These are phyloP conservation scores for Cerastoderma edule DNA, from an alignment of 2,888 invertebrate genomes.

Conservation along the genomic window DNA sequence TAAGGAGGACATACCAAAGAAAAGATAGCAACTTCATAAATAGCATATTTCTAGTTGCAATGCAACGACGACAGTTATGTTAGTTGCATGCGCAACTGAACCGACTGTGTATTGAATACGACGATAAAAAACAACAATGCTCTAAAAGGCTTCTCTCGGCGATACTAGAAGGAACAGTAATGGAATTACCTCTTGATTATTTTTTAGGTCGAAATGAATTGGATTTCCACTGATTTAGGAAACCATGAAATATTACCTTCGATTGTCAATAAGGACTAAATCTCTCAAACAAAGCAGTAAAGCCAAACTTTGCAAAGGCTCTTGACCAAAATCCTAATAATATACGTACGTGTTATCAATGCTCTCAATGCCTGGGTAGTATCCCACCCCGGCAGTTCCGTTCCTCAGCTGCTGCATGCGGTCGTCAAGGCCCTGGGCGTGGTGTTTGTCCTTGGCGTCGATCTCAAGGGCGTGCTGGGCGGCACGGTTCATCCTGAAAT, in stretches of 20 bases:
- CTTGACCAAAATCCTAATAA: not conserved
- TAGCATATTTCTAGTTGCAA: no score
- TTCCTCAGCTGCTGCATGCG: slow-evolving; percentile 82
- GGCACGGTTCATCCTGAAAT: slow-evolving; percentile 82
- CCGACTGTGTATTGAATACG: no score
- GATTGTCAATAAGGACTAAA: not conserved
- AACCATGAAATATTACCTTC: not conserved
- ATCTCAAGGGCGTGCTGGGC: slow-evolving; percentile 91
- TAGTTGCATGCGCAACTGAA: no score
- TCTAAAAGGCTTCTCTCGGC: no score
- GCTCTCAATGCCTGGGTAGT: slow-evolving; percentile 82
- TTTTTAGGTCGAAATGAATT: no score
- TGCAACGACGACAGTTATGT: no score
- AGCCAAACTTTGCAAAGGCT: not conserved
- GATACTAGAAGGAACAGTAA: no score
- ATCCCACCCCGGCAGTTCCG: slow-evolving; percentile 80
- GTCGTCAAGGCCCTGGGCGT: slow-evolving; percentile 86
- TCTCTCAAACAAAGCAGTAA: not conserved
- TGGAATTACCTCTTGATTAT: no score
- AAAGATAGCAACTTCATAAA: no score
- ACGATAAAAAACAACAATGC: no score
- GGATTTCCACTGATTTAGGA: not conserved
- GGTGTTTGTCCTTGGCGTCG: slow-evolving; percentile 94
- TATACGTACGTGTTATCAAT: slow-evolving; percentile 83
- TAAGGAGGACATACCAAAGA: no score